phyloP scores from a whole-genome alignment of 2,888 invertebrate genomes.

The Neria commutata region DNA sequence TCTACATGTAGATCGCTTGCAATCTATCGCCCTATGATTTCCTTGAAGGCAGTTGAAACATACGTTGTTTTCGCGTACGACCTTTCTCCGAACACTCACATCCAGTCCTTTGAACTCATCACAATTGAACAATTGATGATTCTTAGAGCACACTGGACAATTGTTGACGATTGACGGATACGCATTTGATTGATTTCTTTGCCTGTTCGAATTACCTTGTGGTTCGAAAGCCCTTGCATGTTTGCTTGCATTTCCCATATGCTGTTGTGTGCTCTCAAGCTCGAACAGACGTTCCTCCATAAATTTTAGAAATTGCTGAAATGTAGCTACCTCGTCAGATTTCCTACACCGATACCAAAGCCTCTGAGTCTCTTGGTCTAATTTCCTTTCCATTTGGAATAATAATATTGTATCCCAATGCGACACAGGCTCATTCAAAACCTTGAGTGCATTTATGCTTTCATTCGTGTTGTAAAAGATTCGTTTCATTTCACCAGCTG shows the following conservation, averaged over 20 bases:
- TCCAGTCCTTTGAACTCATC: constrained; percentile 9
- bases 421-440: constrained; percentile 16
- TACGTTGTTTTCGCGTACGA: constrained; percentile 9
- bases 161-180: not conserved
- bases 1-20: constrained; percentile 17
- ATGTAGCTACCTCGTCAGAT: constrained; percentile 6
- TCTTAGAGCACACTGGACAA: constrained; percentile 12
- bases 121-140: constrained; percentile 19
- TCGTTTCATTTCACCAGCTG: constrained; percentile 9
- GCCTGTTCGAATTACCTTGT: not conserved
- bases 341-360: constrained; percentile 22
- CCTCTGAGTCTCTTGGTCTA: constrained; percentile 18
- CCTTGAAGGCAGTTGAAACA: constrained; percentile 20
- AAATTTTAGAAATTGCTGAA: constrained; percentile 20
- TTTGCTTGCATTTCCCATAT: too few species aligned
- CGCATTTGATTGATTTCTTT: not conserved
- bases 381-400: constrained; percentile 24
- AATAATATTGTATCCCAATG: constrained; percentile 22
- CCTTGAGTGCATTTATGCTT: constrained; percentile 23
- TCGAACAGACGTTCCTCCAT: constrained; percentile 18
- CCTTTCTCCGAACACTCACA: not conserved
- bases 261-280: constrained; percentile 13
- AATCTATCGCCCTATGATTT: constrained; percentile 12
- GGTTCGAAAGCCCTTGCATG: not conserved
- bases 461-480: constrained; percentile 20